phyloP scores from a whole-genome alignment of 2,113 vertebrate genomes.

The Alligator mississippiensis region DNA sequence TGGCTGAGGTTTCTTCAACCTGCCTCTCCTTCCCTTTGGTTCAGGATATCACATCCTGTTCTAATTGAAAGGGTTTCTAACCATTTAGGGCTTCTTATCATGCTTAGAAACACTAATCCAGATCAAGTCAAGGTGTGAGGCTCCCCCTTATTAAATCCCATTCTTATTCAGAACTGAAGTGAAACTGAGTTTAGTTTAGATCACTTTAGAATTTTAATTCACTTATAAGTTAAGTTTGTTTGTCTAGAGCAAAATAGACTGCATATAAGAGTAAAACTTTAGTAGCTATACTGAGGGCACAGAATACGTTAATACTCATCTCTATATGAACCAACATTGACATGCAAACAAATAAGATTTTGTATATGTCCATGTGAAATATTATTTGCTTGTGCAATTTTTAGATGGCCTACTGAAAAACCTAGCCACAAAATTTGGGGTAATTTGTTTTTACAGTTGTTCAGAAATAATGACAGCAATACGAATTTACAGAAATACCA shows the following conservation, averaged over 20 bases:
- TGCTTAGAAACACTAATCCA: neutral
- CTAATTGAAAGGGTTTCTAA: neutral
- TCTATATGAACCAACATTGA: neutral
- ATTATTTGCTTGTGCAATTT: neutral
- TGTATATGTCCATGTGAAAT: too few species aligned
- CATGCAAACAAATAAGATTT: neutral
- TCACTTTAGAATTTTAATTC: neutral
- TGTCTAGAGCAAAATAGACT: neutral
- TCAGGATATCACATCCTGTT: neutral
- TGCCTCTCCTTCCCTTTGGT: neutral
- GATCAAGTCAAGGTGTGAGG: neutral
- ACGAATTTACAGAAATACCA: neutral
- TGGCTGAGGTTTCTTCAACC: neutral
- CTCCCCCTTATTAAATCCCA: neutral
- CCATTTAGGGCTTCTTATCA: neutral
- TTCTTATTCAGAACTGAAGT: slow-evolving; percentile 1
- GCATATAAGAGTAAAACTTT: neutral
- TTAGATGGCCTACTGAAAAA: neutral
- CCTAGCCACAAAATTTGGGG: neutral
- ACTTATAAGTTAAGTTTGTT: neutral
- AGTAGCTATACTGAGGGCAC: neutral
- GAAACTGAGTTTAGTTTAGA: slow-evolving; percentile 13
- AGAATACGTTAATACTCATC: neutral
- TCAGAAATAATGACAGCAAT: neutral
- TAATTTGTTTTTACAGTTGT: neutral